Evolutionary conservation across 1,140 invertebrate genomes (phyloP).

Genomic region (Drosophila jambulina): DNA sequence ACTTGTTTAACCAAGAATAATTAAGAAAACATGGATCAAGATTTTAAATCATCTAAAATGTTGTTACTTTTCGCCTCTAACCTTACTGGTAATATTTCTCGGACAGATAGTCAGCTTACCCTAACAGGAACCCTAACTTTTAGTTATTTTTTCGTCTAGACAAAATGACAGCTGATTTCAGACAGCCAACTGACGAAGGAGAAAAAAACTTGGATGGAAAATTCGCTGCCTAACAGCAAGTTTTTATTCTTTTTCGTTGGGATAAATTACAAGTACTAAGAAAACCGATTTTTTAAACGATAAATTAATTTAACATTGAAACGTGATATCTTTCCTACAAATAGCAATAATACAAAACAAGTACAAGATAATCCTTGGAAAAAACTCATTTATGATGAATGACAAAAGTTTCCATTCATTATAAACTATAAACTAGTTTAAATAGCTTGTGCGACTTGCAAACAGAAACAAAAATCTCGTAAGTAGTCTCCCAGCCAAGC

Average conservation of each 20-base stretch:
- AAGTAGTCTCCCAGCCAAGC: conserved; percentile 1
- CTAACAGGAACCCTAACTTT: neutral
- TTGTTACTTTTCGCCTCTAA: too few species aligned
- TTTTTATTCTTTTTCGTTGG: too few species aligned
- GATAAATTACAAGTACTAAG: neutral
- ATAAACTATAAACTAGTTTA: conserved; percentile 6
- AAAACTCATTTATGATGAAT: neutral
- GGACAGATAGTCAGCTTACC: neutral
- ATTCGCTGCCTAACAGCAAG: too few species aligned
- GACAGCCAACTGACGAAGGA: too few species aligned
- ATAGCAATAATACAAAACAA: too few species aligned
- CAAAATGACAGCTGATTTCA: too few species aligned
- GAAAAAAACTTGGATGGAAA: too few species aligned
- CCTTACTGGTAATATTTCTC: neutral
- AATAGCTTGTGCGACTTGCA: neutral
- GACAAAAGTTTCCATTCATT: conserved; percentile 4
- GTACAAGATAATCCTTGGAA: neutral
- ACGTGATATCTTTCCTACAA: neutral
- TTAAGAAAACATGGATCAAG: neutral
- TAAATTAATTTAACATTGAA: neutral
- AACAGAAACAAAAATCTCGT: neutral
- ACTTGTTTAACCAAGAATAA: neutral
- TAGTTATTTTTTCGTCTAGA: neutral
- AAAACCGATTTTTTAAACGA: neutral
- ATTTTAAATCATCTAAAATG: too few species aligned